phyloP scores from a whole-genome alignment of 1,140 invertebrate genomes.

The Coenobita brevimanus region DNA sequence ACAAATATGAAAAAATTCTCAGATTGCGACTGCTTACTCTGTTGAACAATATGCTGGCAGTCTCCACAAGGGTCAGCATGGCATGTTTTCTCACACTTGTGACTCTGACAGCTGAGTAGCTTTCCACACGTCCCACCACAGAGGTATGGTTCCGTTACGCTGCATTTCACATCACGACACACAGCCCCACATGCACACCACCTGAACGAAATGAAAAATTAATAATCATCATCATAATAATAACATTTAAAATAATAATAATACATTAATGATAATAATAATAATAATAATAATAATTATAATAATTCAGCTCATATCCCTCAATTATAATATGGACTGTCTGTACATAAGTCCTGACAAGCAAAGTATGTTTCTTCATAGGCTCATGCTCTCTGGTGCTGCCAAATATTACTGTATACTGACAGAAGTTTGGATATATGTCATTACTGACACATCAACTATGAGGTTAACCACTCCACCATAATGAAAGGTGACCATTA shows the following conservation, averaged over 20 bases:
- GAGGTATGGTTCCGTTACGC: slow-evolving; percentile 79
- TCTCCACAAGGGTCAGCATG: slow-evolving; percentile 80
- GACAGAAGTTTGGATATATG: no score
- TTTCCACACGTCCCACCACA: slow-evolving; percentile 85
- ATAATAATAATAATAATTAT: slow-evolving; percentile 21
- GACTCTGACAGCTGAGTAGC: slow-evolving; percentile 82
- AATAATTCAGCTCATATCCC: no score
- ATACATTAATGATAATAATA: background rate
- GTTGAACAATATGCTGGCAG: slow-evolving; percentile 78
- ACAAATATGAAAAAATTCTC: no score
- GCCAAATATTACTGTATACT: no score
- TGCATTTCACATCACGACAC: slow-evolving; percentile 82
- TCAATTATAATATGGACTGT: no score
- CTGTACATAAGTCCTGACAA: no score
- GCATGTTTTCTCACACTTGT: slow-evolving; percentile 83
- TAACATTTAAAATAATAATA: background rate
- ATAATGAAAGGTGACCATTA: no score
- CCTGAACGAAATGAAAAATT: slow-evolving; percentile 71
- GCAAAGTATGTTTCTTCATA: no score
- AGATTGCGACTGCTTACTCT: slow-evolving; percentile 74
- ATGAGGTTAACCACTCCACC: no score
- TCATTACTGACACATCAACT: no score
- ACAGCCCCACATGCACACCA: slow-evolving; percentile 84
- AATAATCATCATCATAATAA: no score
- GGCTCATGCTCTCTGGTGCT: no score